phyloP scores from a whole-genome alignment of 2,797 vertebrate genomes.

The Enteromius thamalakanensis region DNA sequence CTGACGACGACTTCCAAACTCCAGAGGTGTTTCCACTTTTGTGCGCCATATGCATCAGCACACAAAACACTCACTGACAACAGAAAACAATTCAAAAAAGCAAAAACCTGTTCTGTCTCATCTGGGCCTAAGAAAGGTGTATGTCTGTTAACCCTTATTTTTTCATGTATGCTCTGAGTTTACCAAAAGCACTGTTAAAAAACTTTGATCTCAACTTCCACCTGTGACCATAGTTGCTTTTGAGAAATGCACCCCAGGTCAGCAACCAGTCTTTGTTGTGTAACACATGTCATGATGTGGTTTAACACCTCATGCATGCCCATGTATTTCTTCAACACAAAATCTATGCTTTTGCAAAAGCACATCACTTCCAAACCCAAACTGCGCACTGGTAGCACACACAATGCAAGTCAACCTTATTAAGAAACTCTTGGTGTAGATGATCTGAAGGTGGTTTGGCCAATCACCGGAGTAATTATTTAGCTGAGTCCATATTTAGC shows the following conservation, averaged over 20 bases:
- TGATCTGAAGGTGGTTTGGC: conserved; percentile 49
- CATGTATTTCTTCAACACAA: not conserved
- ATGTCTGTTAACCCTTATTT: not conserved
- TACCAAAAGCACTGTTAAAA: not conserved
- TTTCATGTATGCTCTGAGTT: not conserved
- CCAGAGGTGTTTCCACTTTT: too few relatives aligned
- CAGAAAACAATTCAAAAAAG: too few relatives aligned
- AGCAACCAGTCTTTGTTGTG: not conserved
- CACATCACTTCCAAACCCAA: not conserved
- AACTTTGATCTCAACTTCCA: not conserved
- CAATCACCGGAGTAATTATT: conserved; percentile 60
- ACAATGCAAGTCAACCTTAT: conserved; percentile 35
- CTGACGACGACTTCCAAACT: too few relatives aligned
- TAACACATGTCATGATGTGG: not conserved
- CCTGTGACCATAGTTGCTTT: not conserved
- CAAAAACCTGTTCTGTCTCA: too few relatives aligned
- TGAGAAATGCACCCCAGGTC: not conserved
- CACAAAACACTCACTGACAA: too few relatives aligned
- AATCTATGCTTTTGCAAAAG: not conserved
- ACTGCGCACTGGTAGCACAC: not conserved
- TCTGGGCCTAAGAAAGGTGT: not conserved
- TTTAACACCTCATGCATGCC: not conserved
- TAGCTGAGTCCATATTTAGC: conserved; percentile 63
- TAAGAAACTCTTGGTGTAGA: conserved; percentile 44
- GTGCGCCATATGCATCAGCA: too few relatives aligned